Evolutionary conservation across 2,797 vertebrate genomes (phyloP).

Genomic region (Poeciliopsis gracilis): DNA sequence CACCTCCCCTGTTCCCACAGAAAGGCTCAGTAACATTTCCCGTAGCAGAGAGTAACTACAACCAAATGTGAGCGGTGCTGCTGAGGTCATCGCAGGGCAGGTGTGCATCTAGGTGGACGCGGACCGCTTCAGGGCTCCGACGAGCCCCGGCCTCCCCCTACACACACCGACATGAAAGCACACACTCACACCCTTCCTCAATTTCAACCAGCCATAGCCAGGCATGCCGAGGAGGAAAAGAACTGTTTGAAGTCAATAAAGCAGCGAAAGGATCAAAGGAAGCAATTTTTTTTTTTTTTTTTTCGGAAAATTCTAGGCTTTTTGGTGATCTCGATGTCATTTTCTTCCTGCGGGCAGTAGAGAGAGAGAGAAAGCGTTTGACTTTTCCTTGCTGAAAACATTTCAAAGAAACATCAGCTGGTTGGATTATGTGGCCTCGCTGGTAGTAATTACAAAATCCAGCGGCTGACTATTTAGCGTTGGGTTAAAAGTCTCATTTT

Average conservation of each 20-base stretch:
- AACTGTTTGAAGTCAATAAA: slow-evolving; percentile 62
- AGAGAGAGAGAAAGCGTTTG: slow-evolving; percentile 4
- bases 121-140: slow-evolving; percentile 53
- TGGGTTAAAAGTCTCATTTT: background rate
- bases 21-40: slow-evolving; percentile 53
- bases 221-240: slow-evolving; percentile 67
- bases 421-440: background rate
- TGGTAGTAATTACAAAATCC: background rate
- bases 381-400: slow-evolving; percentile 8
- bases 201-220: slow-evolving; percentile 73
- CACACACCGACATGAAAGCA: slow-evolving; percentile 6
- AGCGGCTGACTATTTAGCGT: background rate
- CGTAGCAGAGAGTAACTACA: slow-evolving; percentile 67
- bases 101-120: slow-evolving; percentile 68
- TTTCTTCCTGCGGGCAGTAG: slow-evolving; percentile 25
- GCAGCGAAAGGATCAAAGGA: slow-evolving; percentile 56
- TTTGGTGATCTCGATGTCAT: slow-evolving; percentile 24
- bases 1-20: slow-evolving; percentile 52
- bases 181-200: slow-evolving; percentile 42
- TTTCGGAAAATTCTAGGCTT: slow-evolving; percentile 41
- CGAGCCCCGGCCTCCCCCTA: background rate
- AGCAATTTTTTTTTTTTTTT: slow-evolving; percentile 13
- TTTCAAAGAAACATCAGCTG: background rate
- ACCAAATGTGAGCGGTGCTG: slow-evolving; percentile 73
- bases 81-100: slow-evolving; percentile 76